Conservation (phyloP, 2,888 invertebrate species). For the Linnaemya vulpina region DNA sequence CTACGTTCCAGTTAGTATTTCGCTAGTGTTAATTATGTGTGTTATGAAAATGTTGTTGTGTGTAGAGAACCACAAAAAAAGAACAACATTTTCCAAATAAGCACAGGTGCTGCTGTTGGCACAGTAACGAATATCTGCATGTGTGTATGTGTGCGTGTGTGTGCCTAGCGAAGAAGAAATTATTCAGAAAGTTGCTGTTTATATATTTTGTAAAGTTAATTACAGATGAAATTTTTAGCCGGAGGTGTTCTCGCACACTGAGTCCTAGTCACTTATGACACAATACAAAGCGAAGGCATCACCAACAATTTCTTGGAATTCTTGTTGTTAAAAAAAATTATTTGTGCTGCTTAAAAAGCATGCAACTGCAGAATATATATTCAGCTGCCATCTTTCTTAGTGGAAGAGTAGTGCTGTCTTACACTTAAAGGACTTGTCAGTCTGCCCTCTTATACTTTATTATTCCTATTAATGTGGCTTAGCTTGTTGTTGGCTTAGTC, state of each 20-base stretch:
- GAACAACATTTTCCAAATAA: conserved; percentile 43
- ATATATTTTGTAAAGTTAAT: conserved; percentile 66
- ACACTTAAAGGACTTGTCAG: neutral
- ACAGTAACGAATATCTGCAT: neutral
- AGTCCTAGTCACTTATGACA: conserved; percentile 42
- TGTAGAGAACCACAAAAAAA: conserved; percentile 35
- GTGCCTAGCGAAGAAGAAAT: conserved; percentile 41
- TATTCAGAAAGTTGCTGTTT: conserved; percentile 42
- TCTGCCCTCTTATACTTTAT: neutral
- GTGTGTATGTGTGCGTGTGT: neutral
- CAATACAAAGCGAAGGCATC: conserved; percentile 11
- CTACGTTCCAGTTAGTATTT: conserved; percentile 34
- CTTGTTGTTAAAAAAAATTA: neutral
- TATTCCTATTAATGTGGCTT: neutral
- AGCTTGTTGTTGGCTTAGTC: conserved; percentile 8
- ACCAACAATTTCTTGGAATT: conserved; percentile 6
- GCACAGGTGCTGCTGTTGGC: conserved; percentile 58
- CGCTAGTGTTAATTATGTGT: conserved; percentile 80
- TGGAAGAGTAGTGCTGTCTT: neutral
- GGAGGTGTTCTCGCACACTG: conserved; percentile 57
- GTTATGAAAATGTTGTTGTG: conserved; percentile 71
- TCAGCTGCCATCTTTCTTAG: too few species aligned
- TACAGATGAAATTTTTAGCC: conserved; percentile 68
- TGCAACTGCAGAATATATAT: too few species aligned
- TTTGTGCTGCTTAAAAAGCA: neutral